Conservation (phyloP, 92 coral and sea anemone genomes). For the Ricordea florida region DNA sequence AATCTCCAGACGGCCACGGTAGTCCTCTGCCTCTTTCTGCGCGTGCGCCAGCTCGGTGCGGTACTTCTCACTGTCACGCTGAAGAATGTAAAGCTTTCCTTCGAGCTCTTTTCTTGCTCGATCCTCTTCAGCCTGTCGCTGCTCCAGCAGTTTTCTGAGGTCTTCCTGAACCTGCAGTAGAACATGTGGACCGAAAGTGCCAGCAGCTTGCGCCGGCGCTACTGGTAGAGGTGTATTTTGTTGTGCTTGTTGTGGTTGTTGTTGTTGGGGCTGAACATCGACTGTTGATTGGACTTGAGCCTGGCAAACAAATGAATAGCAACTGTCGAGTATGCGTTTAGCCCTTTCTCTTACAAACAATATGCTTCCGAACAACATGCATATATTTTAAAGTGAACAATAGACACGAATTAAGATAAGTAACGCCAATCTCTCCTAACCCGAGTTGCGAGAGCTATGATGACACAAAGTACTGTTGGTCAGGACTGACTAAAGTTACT, state of each 20-base stretch:
- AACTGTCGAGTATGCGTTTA: too few relatives aligned
- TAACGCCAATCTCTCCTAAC: too few relatives aligned
- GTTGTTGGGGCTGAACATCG: conserved; percentile 29
- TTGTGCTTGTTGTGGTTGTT: conserved; percentile 1
- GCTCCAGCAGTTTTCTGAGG: conserved; percentile 84
- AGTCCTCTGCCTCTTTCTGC: conserved; percentile 92
- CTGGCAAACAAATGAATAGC: background rate
- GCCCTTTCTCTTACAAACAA: too few relatives aligned
- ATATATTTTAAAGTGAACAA: too few relatives aligned
- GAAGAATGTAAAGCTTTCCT: conserved; percentile 82
- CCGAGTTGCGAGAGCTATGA: too few relatives aligned
- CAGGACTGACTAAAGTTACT: too few relatives aligned
- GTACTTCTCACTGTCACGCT: conserved; percentile 88
- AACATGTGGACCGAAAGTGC: conserved; percentile 50
- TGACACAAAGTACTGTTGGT: too few relatives aligned
- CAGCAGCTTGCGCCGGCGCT: conserved; percentile 6
- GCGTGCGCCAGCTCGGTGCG: conserved; percentile 91
- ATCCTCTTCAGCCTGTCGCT: conserved; percentile 83
- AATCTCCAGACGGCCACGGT: conserved; percentile 85
- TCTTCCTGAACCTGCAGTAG: conserved; percentile 92
- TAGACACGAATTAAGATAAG: too few relatives aligned
- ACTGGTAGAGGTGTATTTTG: conserved; percentile 3
- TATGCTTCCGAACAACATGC: too few relatives aligned
- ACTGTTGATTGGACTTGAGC: conserved; percentile 15
- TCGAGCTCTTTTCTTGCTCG: conserved; percentile 86